Evolutionary conservation across 30 jellyfish, hydroid and myxozoan species (phyloP), one percentile per base, ranked within the genome.

Genomic region (Euphysa ruthae): DNA sequence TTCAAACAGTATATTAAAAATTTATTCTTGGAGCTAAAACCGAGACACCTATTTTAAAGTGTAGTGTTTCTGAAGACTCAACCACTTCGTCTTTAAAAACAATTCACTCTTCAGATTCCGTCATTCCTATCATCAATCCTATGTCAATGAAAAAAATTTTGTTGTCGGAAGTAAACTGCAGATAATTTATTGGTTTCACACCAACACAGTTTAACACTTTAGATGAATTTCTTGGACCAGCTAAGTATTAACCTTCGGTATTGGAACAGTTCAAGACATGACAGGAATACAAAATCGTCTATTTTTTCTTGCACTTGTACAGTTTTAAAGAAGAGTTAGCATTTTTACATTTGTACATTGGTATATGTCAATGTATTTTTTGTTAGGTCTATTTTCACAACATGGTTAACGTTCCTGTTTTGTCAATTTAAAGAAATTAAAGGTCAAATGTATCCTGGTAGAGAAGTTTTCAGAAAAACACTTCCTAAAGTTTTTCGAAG

Each of bases 201-300:
- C 79, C 79, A 4, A 71, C 33, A 2, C 93, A 82, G 66, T 82
- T 81, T 65, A 38, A 43, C 24, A 69, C 77, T 3, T 75, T 81
- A 24, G 71, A 71, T 65, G 64, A 81, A 19, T 73, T 61, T 73
- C 83, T 72, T 32, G 94, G 84, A n/a, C 84, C 83, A 14, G 89
- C 93, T 49, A 80, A 80, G 50, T 80, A 52, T 35, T 30, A 38
- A 80, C 16, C 43, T 80, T 16, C 43, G 34, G 10, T 80, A 56
- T 35, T 70, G 82, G 93, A 58, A 60, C 6, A 18, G 78, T 23
- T 29, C 7, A 56, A 33, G 33, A 20, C 32, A 30, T 49, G 26
- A 14, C 24, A 26, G 30, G 52, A 4, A 73, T 26, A 15, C 0
- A 51, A 76, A 63, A 61, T 32, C n/a, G 22, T 56, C 56, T 26